A percentile compares a stretch with the other conserved stretches of the same genome.
Evolutionary conservation across 2,888 invertebrate species (phyloP).

Genomic region (Hirtodrosophila cameraria): DNA sequence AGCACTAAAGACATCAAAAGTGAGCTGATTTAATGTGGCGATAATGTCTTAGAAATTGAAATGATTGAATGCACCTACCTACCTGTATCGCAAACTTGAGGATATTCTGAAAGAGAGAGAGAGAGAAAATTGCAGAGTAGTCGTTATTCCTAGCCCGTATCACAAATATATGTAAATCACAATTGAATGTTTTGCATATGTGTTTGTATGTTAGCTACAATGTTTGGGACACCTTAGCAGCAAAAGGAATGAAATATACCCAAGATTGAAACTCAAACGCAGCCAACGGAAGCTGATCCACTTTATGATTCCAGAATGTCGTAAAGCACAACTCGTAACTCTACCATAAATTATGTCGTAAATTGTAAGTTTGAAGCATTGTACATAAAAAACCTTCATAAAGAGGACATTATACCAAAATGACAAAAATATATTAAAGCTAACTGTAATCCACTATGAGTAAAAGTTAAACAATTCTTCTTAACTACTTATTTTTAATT

Average conservation of each 20-base stretch:
- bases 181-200: conserved; percentile 24
- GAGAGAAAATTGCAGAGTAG: too few species aligned
- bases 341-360: conserved; percentile 23
- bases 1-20: conserved; percentile 23
- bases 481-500: too few species aligned
- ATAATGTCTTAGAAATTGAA: conserved; percentile 40
- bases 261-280: background rate
- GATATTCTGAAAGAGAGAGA: background rate
- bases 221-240: conserved; percentile 26
- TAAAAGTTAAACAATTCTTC: background rate
- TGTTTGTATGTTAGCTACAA: conserved; percentile 3
- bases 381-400: conserved; percentile 9
- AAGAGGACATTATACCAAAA: background rate
- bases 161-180: conserved; percentile 23
- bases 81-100: background rate
- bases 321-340: conserved; percentile 31
- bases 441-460: background rate
- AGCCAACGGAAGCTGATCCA: conserved; percentile 7
- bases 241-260: background rate
- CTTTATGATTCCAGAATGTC: conserved; percentile 26
- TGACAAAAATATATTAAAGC: background rate
- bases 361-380: conserved; percentile 15
- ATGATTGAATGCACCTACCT: conserved; percentile 12
- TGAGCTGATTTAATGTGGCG: conserved; percentile 35
- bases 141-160: background rate